Evolutionary conservation across 2,113 vertebrate species (phyloP), one percentile per base, ranked within the genome.

Genomic region (Polyodon spathula): DNA sequence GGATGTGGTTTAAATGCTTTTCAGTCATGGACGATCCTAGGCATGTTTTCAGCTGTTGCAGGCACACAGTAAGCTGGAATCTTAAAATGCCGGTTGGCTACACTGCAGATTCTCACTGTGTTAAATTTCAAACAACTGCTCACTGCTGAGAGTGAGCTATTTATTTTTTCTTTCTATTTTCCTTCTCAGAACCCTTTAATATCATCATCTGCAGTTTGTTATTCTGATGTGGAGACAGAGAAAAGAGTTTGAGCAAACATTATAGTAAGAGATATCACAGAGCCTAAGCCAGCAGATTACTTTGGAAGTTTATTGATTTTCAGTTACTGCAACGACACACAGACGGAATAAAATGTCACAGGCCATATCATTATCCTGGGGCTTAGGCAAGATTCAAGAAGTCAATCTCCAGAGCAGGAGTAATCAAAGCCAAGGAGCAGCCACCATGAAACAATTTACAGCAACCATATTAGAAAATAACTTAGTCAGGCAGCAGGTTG

Each of bases 251-350:
- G 11, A 6, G 14, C 7, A 40, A 42, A 40, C 38, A 15, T 12
- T 9, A 57, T 8, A 41, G 14, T 16, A 10, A 17, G 53, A 17
- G 53, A 57, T 10, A 44, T 12, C 12, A 8, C 9, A 6, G 41
- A 38, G 40, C 15, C 3, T 41, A 50, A 40, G 43, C 4, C 12
- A 50, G 15, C 38, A 53, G 46, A 61, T 51, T 37, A 40, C 37
- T 42, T 63, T 14, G 15, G 44, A 63, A 17, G 38, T 58, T 16
- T 63, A 58, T 58, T 52, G 40, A 52, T 63, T 50, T 46, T 11
- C 42, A 40, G 54, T 41, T 16, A 40, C 38, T 12, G 11, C 8
- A 11, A 50, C 15, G 12, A 50, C 48, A 50, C 8, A 3, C 3
- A 6, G 12, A 5, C 48, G 1, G 9, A 50, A 50, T 50, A 50